Percentiles rank a stretch among this genome's conserved stretches.
Evolutionary conservation across 2,113 vertebrate genomes (phyloP).

Genomic region (Furnarius figulus): DNA sequence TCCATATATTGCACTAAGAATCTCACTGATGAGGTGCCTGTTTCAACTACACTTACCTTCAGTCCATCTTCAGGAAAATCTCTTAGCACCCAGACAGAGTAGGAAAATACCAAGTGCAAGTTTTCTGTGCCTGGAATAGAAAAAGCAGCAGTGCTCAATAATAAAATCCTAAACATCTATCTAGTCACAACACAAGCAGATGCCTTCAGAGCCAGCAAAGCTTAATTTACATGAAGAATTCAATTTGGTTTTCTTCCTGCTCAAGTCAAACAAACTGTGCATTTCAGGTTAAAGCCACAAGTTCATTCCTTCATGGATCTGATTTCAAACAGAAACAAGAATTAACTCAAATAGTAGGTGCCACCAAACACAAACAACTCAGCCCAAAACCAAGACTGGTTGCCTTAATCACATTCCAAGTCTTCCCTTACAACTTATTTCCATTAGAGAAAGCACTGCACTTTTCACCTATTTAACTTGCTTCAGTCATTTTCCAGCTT

Average conservation of each 20-base stretch:
- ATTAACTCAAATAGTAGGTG: not conserved
- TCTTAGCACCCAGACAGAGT: constrained; percentile 95
- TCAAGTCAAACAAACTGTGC: not conserved
- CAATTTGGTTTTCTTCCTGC: rapidly evolving
- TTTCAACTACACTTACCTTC: constrained; percentile 77
- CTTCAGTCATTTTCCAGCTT: not conserved
- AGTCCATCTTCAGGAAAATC: constrained; percentile 93
- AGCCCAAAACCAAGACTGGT: not conserved
- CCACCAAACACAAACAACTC: not conserved
- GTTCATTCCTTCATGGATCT: not conserved
- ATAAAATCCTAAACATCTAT: not conserved
- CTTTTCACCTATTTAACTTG: not conserved
- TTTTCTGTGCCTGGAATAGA: constrained; percentile 87
- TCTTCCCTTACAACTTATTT: not conserved
- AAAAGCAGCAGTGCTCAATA: not conserved
- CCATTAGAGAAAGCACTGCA: not conserved
- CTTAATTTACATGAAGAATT: not conserved
- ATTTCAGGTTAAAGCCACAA: not conserved
- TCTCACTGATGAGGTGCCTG: not conserved
- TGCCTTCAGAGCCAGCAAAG: not conserved
- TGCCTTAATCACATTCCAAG: not conserved
- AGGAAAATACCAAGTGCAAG: constrained; percentile 92
- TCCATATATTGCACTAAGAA: not conserved
- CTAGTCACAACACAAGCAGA: not conserved
- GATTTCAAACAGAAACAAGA: not conserved